A percentile compares a stretch with the other conserved stretches of the same genome.
phyloP scores from a whole-genome alignment of 92 coral and sea anemone species.

The Pocillopora meandrina region DNA sequence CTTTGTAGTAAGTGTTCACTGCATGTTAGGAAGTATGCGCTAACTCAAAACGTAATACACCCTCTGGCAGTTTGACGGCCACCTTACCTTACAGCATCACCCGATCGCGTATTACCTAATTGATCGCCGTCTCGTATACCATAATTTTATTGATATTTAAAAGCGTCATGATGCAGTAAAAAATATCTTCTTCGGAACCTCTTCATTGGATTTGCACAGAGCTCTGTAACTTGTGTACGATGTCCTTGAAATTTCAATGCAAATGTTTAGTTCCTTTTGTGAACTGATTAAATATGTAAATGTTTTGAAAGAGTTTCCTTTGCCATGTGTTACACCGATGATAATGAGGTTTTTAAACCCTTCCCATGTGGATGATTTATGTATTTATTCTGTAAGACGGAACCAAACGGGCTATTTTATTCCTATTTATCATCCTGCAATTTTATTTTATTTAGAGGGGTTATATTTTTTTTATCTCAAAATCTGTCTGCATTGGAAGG shows the following conservation, averaged over 20 bases:
- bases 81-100: not conserved
- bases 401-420: too few species aligned
- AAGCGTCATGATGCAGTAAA: too few species aligned
- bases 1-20: not conserved
- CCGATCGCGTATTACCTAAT: too few species aligned
- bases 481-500: conserved; percentile 26
- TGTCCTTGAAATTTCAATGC: not conserved
- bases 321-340: not conserved
- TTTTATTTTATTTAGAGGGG: not conserved
- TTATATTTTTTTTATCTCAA: conserved; percentile 34
- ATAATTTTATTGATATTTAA: too few species aligned
- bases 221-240: not conserved
- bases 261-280: not conserved
- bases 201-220: too few species aligned
- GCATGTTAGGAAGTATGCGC: not conserved
- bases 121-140: too few species aligned
- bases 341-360: not conserved
- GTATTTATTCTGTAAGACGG: not conserved
- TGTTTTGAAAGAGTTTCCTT: not conserved
- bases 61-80: not conserved
- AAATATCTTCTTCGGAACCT: too few species aligned
- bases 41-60: not conserved
- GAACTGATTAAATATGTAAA: not conserved
- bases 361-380: not conserved
- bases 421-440: not conserved